These are phyloP conservation scores for Monoplex corrugatus DNA, from an alignment of 2,888 invertebrate genomes.

Conservation along the genomic window DNA sequence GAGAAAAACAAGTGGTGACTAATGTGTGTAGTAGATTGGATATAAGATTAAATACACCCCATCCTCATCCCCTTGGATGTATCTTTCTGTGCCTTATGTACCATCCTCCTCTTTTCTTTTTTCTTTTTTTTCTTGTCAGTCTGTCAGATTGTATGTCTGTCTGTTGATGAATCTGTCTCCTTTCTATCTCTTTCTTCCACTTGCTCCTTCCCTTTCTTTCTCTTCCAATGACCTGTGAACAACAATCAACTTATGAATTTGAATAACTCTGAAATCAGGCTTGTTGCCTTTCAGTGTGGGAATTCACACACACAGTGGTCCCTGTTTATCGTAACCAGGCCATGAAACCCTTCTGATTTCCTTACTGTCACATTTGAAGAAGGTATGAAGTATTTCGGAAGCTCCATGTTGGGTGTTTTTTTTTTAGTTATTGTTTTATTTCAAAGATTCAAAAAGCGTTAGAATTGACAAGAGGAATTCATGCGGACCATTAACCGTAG, in stretches of 20 bases:
- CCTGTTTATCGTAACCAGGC: no score
- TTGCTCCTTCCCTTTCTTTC: not conserved
- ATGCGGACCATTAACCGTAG: not conserved
- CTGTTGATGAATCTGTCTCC: conserved; percentile 45
- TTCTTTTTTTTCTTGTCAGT: not conserved
- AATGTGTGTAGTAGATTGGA: no score
- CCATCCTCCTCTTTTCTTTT: not conserved
- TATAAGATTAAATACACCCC: no score
- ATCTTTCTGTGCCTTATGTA: not conserved
- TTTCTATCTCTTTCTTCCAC: not conserved
- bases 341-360: no score
- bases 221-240: not conserved
- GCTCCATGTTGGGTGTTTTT: no score
- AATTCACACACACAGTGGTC: no score
- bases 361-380: no score
- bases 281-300: no score
- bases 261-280: no score
- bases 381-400: no score
- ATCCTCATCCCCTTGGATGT: not conserved
- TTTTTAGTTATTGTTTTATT: not conserved
- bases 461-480: not conserved
- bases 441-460: not conserved
- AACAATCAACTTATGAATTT: no score
- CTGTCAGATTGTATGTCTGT: not conserved
- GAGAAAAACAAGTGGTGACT: no score